Base-by-base conservation (phyloP, 2,888 invertebrate genomes). In the Crepidodera aurea region DNA sequence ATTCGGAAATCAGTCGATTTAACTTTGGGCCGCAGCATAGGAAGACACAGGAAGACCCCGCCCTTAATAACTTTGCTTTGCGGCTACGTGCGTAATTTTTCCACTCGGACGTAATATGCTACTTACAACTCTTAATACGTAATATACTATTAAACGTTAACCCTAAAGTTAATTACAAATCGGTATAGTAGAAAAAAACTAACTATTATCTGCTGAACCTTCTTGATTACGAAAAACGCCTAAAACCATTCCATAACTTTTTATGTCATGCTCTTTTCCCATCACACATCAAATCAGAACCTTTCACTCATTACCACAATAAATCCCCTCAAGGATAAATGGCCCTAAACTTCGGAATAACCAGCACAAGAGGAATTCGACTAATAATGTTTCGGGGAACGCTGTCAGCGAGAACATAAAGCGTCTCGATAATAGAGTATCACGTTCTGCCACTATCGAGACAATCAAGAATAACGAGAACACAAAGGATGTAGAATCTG, bases 381-480 rank as follows among this genome's bases (percentile, higher is more conserved):
- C 48, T 56, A 56, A 56, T 56, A 56, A 56, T 18, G 48, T 54
- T 54, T 54, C 18, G 2, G 40, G 40, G 8, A 27, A 29, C 6
- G 37, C 37, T 32, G 56, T 56, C 56, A 48, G 56, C 12, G 37
- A 37, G 42, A 46, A 48, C 54, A 53, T 60, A 53, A 60, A 53
- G 53, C 53, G 39, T 51, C 19, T 12, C 46, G 34, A 62, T 62
- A 62, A 62, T 62, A 32, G 53, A 50, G 58, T 54, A 54, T 62
- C 62, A 42, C 58, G 50, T 53, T 32, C 19, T 50, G 53, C 42
- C 51, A 42, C 58, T 59, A 63, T 59, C 44, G 29, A 51, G 59
- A 63, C 59, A 63, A 59, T 63, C 59, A 63, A 37, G 42, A 51
- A 59, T 63, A 63, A 63, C 63, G 59, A 63, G 63, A 40, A 62